Evolutionary conservation across 2,888 invertebrate species (phyloP), one percentile per base, ranked within the genome.

Genomic region (Lasius fuliginosus): DNA sequence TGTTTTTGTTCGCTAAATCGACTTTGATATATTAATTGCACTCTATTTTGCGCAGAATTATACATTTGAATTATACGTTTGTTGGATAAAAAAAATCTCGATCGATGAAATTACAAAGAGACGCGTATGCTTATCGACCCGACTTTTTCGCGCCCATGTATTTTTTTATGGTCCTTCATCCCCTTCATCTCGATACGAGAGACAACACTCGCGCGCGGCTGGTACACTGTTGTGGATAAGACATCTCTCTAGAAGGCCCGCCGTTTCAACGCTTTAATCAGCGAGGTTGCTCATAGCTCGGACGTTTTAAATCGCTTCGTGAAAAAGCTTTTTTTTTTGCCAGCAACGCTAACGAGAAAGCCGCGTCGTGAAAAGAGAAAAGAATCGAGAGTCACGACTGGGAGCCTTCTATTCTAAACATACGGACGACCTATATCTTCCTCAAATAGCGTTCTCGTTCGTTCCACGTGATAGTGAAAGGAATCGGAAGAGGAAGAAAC

Each of bases 391-490:
- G 84, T 62, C 62, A 79, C 46, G 75, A 46, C 64, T 30, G 67
- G 75, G 73, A 84, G 82, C 67, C 85, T 87, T 87, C 83, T 85
- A 90, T 88, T 91, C 87, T 88, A 84, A 60, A 71, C 40, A 40
- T 86, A 89, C 82, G 82, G 89, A 88, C 92, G 92, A 92, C 92
- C 93, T 90, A 93, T 89, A 93, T 93, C 92, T 92, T 90, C 86
- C 86, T 89, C 90, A 87, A 92, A 92, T 89, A 90, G 85, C 89
- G 89, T 89, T 92, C 87, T 83, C 84, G 84, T 90, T 87, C 85
- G 85, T 27, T 77, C 85, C 85, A 79, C 84, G 88, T 81, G 88
- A 90, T 90, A 87, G 87, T 88, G 87, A 88, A 90, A 86, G 53
- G 69, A 83, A 76, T 75, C 67, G 58, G 53, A 77, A 30, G 73